Base-by-base conservation (phyloP, 1,140 invertebrate species). In the Bombus polaris region DNA sequence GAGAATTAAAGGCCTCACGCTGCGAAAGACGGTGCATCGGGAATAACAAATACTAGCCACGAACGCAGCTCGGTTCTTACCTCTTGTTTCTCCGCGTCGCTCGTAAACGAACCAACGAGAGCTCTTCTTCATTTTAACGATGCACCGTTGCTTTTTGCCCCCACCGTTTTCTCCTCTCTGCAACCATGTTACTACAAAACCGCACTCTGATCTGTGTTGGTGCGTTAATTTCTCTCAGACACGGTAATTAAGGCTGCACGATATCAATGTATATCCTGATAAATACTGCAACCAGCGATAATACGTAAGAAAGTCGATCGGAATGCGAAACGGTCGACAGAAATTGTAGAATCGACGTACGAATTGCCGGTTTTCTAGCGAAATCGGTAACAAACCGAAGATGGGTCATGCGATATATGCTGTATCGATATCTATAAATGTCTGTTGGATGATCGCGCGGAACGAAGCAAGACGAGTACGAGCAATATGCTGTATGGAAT, bases 1-100 rank as follows among this genome's bases (percentile, higher is more conserved):
- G 87, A 87, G 80, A 83, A 87, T 88, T 83, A 83, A 87, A 88
- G 57, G 68, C 65, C 77, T 37, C 65, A 59, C 53, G 37, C 39
- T 62, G 87, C 53, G 73, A 47, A 53, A 80, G 66, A 70, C 32
- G 59, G 42, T 12, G 74, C 72, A 77, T 74, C 12, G 22, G 47
- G 86, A 83, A 77, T 75, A 72, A 87, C 42, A 65, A 88, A 87
- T 87, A 62, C 68, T 39, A 53, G 62, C 37, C 37, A 28, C 47
- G 37, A 47, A 76, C 35, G 62, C 37, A 53, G 78, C 9, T 53
- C 32, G 4, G 10, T 57, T 57, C 74, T 76, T 57, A 37, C 28
- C 74, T 57, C 35, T 37, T 37, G 47, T 76, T 76, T 15, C 44
- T 59, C 8, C 12, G 6, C 22, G 18, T 28, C 25, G 32, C 42